Percentiles rank a stretch among this genome's conserved stretches.
phyloP scores from a whole-genome alignment of 2,797 vertebrate genomes.

The Catharus ustulatus region DNA sequence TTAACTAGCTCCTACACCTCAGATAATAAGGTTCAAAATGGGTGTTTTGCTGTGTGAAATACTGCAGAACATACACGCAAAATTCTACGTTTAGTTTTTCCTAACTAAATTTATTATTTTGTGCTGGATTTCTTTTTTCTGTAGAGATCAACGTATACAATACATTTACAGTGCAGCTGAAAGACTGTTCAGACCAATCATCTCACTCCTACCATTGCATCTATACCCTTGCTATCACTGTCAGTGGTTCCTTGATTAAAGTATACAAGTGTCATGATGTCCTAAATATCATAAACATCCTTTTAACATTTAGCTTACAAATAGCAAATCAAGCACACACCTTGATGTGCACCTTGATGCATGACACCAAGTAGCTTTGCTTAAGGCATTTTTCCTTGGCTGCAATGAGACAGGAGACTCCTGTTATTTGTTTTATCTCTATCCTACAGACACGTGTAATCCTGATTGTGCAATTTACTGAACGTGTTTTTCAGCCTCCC shows the following conservation, averaged over 20 bases:
- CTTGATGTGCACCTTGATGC: not conserved
- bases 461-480: not conserved
- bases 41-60: not conserved
- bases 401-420: not conserved
- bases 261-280: not conserved
- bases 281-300: not conserved
- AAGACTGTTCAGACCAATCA: not conserved
- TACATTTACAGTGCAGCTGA: not conserved
- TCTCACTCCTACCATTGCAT: not conserved
- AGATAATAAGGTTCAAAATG: not conserved
- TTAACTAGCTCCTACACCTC: not conserved
- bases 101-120: not conserved
- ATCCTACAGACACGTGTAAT: not conserved
- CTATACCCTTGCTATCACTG: not conserved
- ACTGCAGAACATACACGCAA: not conserved
- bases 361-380: not conserved
- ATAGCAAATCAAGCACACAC: not conserved
- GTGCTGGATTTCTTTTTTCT: not conserved
- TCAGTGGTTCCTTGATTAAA: not conserved
- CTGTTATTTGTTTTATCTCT: not conserved
- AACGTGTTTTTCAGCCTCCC: not conserved
- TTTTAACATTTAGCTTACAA: not conserved
- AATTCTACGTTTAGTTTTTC: not conserved
- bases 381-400: not conserved
- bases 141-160: not conserved